Percentiles rank a stretch among this genome's conserved stretches.
These are phyloP conservation scores for Aelia acuminata DNA, from an alignment of 2,888 invertebrate species.

Conservation along the genomic window DNA sequence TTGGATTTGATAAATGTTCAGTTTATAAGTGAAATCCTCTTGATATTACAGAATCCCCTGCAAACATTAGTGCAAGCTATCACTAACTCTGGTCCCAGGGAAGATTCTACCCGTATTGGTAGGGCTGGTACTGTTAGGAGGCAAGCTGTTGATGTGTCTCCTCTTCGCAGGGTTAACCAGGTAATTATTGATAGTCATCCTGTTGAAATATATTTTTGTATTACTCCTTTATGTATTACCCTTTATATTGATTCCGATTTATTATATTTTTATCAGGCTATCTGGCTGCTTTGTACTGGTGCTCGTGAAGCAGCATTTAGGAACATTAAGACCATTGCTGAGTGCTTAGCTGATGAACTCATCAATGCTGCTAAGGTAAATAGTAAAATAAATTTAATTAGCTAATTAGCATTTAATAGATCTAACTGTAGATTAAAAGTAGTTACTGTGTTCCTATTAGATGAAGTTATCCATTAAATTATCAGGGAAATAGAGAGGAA, in stretches of 20 bases:
- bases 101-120: conserved; percentile 99
- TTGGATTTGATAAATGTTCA: conserved; percentile 25
- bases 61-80: conserved; percentile 67
- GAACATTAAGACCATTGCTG: conserved; percentile 99
- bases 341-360: conserved; percentile 99
- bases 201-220: neutral
- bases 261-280: conserved; percentile 75
- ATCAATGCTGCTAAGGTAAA: conserved; percentile 97
- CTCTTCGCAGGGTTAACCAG: conserved; percentile 97
- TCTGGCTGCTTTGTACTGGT: conserved; percentile 99
- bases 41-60: conserved; percentile 67
- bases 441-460: no score
- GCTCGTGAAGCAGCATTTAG: conserved; percentile 99
- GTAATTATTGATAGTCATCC: conserved; percentile 64
- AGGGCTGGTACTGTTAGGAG: conserved; percentile 99
- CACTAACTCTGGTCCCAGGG: conserved; percentile 98
- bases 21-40: neutral
- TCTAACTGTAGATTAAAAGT: no score
- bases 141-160: conserved; percentile 99
- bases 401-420: no score
- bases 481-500: no score
- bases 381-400: no score
- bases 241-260: neutral
- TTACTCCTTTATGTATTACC: neutral
- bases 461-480: no score